Evolutionary conservation across 2,113 vertebrate genomes (phyloP), one percentile per base, ranked within the genome.

Genomic region (Colinus virginianus): DNA sequence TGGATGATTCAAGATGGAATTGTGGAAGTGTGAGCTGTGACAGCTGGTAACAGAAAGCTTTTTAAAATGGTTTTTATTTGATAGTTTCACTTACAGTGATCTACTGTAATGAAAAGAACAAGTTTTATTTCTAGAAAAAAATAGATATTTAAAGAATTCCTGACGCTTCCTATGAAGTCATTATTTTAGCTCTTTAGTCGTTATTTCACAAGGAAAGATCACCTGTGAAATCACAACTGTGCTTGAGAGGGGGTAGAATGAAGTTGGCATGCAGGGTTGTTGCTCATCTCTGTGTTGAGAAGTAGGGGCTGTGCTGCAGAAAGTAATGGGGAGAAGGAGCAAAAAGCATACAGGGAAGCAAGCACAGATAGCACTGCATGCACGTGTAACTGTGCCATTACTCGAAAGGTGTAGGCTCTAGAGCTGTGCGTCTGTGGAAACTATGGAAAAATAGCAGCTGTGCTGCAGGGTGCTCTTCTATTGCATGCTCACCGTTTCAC

Each of bases 51-150:
- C 40, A 84, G 43, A 58, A 55, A 87, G 63, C 9, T 53, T 71
- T 71, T 75, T 20, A 22, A 46, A 66, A 25, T 18, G 34, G 32
- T 34, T 46, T 63, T 71, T 78, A 34, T 74, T 64, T 68, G 22
- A 43, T 48, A 32, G 2, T 84, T 92, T 68, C 18, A 69, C 5
- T 87, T 67, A 36, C 7, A 56, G 7, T 81, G 48, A 76, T 71
- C 28, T 43, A 28, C 23, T 48, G 36, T 22, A 82, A 34, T 61
- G 40, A 92, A 51, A 48, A 11, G 66, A 49, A 42, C 68, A 32
- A 63, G 12, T 61, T 78, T 90, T 68, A 58, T 71, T 88, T 94
- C 67, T 87, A 43, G 13, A 43, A 89, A 83, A 68, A 69, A 71
- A 26, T 11, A 55, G 0, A 2, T 48, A 0, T 40, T 84, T 87